phyloP scores from a whole-genome alignment of 2,888 invertebrate genomes.

The Synanthedon formicaeformis region DNA sequence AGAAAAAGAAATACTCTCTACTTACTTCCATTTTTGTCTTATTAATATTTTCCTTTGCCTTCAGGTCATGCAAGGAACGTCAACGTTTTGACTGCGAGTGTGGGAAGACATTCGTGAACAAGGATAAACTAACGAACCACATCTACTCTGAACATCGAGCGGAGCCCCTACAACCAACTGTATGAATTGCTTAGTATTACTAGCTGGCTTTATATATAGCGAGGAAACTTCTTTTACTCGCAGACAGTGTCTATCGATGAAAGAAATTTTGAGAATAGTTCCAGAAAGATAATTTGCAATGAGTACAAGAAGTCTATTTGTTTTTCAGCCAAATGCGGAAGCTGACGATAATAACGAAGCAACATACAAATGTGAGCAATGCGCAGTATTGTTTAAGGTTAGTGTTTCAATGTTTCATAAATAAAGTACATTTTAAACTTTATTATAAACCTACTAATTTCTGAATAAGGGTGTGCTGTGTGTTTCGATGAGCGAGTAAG shows the following conservation, averaged over 20 bases:
- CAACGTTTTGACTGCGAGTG: slow-evolving; percentile 28
- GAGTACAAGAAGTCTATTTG: slow-evolving; percentile 5
- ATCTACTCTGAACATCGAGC: slow-evolving; percentile 18
- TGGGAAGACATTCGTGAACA: slow-evolving; percentile 24
- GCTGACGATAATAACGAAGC: slow-evolving; percentile 6
- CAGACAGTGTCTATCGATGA: no score
- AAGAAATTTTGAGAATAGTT: no score
- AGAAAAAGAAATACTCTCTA: no score
- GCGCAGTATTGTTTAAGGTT: slow-evolving; percentile 47
- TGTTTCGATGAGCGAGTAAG: no score
- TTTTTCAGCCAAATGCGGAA: slow-evolving; percentile 9
- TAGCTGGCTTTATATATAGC: neutral
- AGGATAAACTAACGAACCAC: slow-evolving; percentile 24
- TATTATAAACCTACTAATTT: no score
- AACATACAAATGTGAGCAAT: slow-evolving; percentile 33
- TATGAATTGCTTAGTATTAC: neutral
- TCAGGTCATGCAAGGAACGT: slow-evolving; percentile 26
- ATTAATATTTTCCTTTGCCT: neutral
- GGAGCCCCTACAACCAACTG: slow-evolving; percentile 4
- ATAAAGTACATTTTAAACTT: neutral
- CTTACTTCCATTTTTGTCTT: no score
- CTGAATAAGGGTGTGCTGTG: no score
- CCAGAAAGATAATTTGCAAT: neutral
- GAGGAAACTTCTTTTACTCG: no score
- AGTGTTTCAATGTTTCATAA: slow-evolving; percentile 35